Conservation (phyloP, 2,797 vertebrate genomes). For the Typhlichthys subterraneus region DNA sequence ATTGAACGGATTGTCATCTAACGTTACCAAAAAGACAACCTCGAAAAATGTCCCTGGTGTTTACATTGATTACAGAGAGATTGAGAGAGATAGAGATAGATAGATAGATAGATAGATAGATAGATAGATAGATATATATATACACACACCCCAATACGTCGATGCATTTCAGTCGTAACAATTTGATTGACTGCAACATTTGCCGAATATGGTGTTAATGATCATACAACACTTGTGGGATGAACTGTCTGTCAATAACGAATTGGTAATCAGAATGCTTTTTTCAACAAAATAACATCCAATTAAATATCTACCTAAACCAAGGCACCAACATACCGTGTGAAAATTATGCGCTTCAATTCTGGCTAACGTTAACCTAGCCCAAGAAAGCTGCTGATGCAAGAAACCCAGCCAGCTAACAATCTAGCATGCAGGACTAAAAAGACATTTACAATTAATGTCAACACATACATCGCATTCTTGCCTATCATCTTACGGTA, state of each 20-base stretch:
- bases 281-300: not conserved
- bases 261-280: too few relatives aligned
- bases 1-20: constrained; percentile 40
- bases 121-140: not conserved
- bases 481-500: not conserved
- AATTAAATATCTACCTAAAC: constrained; percentile 11
- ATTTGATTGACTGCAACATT: constrained; percentile 11
- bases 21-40: constrained; percentile 43
- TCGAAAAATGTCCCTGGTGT: constrained; percentile 65
- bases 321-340: constrained; percentile 24
- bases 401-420: constrained; percentile 64
- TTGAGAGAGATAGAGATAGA: too few relatives aligned
- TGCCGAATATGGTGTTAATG: not conserved
- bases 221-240: too few relatives aligned
- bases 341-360: constrained; percentile 39
- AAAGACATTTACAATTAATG: constrained; percentile 48
- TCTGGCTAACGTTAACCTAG: constrained; percentile 50
- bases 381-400: constrained; percentile 63
- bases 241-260: too few relatives aligned
- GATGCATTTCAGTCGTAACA: constrained; percentile 7
- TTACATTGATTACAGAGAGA: constrained; percentile 39
- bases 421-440: constrained; percentile 35
- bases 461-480: constrained; percentile 6
- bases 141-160: not conserved
- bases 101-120: too few relatives aligned